phyloP scores from a whole-genome alignment of 1,140 invertebrate species.

The Heliconius hermathena region DNA sequence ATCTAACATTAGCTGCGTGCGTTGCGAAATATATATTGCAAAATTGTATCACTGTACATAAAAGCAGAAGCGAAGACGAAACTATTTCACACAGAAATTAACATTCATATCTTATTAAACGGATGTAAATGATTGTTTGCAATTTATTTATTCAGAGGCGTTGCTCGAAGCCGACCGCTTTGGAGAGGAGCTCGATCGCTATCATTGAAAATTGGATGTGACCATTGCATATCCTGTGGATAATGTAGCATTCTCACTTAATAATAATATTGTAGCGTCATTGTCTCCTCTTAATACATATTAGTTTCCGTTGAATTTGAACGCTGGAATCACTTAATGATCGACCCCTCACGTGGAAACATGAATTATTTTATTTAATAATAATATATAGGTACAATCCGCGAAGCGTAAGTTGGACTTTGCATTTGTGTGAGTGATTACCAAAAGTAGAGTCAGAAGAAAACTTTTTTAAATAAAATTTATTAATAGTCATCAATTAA shows the following conservation, averaged over 20 bases:
- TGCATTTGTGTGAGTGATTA: no score
- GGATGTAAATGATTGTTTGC: conserved; percentile 19
- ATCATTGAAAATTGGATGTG: background rate
- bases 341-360: background rate
- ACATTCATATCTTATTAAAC: background rate
- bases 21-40: no score
- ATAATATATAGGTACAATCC: no score
- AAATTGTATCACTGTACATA: no score
- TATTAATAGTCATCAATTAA: no score
- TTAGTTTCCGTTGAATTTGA: background rate
- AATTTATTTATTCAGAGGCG: conserved; percentile 20
- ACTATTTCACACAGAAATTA: conserved; percentile 12
- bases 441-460: no score
- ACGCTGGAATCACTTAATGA: background rate
- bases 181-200: background rate
- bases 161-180: background rate
- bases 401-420: no score
- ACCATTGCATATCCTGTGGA: background rate
- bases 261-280: background rate
- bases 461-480: no score
- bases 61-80: background rate
- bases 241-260: background rate
- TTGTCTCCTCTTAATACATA: background rate
- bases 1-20: no score
- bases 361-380: background rate